Evolutionary conservation across 2,888 invertebrate species (phyloP).

Genomic region (Congeria kusceri): DNA sequence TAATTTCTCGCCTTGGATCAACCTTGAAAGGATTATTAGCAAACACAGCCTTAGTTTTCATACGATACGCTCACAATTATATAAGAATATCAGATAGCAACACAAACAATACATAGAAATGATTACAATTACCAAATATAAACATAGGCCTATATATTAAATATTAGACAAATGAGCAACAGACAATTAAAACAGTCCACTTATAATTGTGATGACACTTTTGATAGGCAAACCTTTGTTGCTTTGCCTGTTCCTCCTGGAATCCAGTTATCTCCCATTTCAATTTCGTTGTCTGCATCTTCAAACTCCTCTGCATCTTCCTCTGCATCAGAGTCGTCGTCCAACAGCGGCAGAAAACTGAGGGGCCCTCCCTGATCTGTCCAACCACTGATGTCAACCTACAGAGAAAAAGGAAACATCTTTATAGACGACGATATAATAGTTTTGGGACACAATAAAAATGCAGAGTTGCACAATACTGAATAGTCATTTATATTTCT

Average conservation of each 20-base stretch:
- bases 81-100: no score
- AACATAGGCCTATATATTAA: neutral
- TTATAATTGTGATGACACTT: no score
- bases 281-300: conserved; percentile 49
- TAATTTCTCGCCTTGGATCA: conserved; percentile 76
- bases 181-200: no score
- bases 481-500: no score
- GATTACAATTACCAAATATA: neutral
- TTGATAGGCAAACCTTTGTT: neutral
- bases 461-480: no score
- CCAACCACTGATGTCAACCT: conserved; percentile 67
- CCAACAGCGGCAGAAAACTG: conserved; percentile 59
- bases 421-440: neutral
- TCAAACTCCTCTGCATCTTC: conserved; percentile 52
- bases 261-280: conserved; percentile 1
- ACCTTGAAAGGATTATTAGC: conserved; percentile 29
- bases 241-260: neutral
- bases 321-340: conserved; percentile 68
- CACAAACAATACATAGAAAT: no score
- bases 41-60: neutral
- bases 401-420: neutral
- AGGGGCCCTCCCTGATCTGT: conserved; percentile 59
- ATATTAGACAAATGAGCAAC: no score
- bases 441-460: no score
- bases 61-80: no score